Base-by-base conservation (phyloP, 2,797 vertebrate species). In the Falco columbarius region DNA sequence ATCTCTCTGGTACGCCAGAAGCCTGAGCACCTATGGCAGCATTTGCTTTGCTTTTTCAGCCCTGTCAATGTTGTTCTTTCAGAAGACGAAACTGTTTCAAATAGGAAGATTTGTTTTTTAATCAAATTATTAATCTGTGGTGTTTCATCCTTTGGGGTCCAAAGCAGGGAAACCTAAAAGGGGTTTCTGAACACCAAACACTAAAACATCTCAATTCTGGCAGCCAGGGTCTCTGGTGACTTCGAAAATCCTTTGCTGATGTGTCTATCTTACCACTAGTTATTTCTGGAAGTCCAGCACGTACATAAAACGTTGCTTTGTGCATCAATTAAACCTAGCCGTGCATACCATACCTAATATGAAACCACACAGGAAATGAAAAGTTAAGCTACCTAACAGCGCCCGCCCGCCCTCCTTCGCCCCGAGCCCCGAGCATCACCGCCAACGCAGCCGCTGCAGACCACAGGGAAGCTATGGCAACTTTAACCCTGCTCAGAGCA, bases 321-420 rank as follows among this genome's bases (percentile, higher is more conserved):
- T 94, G 88, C 42, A 80, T 86, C 96, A 80, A 67, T 94, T 86
- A 91, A 81, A 70, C 40, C 23, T 0, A 9, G 63, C 7, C 6
- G 0, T 0, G 19, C 93, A 90, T 89, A 34, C 94, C 90, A 42
- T 49, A 42, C 63, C 83, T 44, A 14, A 80, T 3, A 72, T 12
- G 91, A 95, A 95, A 95, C 95, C 95, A 86, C 56, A 32, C 81
- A 95, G 96, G 97, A 97, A 97, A 97, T 97, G 91, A 95, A 97
- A 95, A 94, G 86, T 87, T 95, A 85, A 97, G 95, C 92, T 89
- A 49, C 51, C 58, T 44, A 76, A 86, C 70, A 49, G n/a, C 4
- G 1, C 27, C 52, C 10, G 4, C 56, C 27, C 6, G 2, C 61
- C 51, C 51, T 34, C 59, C 59, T 59, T 27, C 30, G 7, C 55